Percentiles rank a stretch among this genome's conserved stretches.
Conservation (phyloP, 2,888 invertebrate genomes). For the Gastracanthus pulcherrimus region DNA sequence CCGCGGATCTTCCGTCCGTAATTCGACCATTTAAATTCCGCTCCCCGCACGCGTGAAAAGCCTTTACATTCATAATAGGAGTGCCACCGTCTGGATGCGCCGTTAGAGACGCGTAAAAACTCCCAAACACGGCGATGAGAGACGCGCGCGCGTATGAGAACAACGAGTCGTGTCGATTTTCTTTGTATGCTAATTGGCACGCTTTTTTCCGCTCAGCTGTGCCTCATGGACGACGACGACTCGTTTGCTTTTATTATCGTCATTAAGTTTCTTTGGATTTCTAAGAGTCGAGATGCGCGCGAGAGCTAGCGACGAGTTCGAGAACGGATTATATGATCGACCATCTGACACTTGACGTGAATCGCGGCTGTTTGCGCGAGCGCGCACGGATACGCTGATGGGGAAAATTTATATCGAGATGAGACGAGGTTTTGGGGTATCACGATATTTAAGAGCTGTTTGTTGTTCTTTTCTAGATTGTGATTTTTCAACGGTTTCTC, state of each 20-base stretch:
- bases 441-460: neutral
- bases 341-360: slow-evolving; percentile 16
- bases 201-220: neutral
- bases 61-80: neutral
- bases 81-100: too few relatives aligned
- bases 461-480: neutral
- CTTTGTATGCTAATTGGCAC: slow-evolving; percentile 40
- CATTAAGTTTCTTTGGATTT: slow-evolving; percentile 42
- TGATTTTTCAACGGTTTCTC: neutral
- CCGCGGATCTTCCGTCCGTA: neutral
- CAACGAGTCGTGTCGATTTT: neutral
- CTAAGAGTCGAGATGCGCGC: neutral
- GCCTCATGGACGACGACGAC: neutral
- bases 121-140: slow-evolving; percentile 11
- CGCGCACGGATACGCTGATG: neutral
- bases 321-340: neutral
- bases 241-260: slow-evolving; percentile 4
- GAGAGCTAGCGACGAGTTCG: neutral
- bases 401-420: neutral
- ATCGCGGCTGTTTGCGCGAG: neutral
- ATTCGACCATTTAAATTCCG: slow-evolving; percentile 13
- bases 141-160: neutral
- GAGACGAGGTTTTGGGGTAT: too few relatives aligned
- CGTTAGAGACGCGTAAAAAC: slow-evolving; percentile 7
- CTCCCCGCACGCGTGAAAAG: neutral